These are phyloP conservation scores for Nomada hirtipes DNA, from an alignment of 2,888 invertebrate genomes.

Conservation along the genomic window DNA sequence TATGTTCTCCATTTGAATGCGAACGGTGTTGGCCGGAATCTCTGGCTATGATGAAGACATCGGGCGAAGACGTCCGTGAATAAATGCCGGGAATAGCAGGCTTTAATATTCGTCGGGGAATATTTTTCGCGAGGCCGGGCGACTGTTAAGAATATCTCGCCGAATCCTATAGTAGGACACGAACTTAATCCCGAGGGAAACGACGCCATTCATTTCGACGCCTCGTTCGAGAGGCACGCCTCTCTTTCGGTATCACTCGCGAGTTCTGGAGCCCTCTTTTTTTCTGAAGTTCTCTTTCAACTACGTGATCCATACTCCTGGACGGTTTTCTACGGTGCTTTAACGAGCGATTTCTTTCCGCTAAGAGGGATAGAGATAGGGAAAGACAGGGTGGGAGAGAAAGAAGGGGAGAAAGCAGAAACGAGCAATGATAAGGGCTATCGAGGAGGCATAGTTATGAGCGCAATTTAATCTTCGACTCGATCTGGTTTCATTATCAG, in stretches of 20 bases:
- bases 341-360: conserved; percentile 57
- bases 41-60: neutral
- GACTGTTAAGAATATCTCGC: conserved; percentile 15
- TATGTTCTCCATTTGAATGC: conserved; percentile 17
- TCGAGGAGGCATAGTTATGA: conserved; percentile 36
- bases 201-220: conserved; percentile 54
- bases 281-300: conserved; percentile 38
- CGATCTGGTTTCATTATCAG: conserved; percentile 27
- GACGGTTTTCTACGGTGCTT: conserved; percentile 40
- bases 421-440: conserved; percentile 31
- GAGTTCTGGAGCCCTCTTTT: conserved; percentile 29
- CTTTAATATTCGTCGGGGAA: conserved; percentile 50
- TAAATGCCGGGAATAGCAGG: conserved; percentile 15
- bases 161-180: conserved; percentile 53
- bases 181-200: conserved; percentile 60
- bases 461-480: conserved; percentile 45
- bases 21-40: neutral
- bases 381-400: neutral
- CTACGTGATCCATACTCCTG: conserved; percentile 27
- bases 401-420: neutral
- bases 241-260: conserved; percentile 39
- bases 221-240: conserved; percentile 42
- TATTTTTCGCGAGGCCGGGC: conserved; percentile 15
- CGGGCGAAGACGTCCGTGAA: conserved; percentile 31
- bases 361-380: neutral